Percentiles rank a stretch among this genome's conserved stretches.
Evolutionary conservation across 37 sponge, comb jelly and placozoan species (phyloP).

Genomic region (Oopsacas minuta): DNA sequence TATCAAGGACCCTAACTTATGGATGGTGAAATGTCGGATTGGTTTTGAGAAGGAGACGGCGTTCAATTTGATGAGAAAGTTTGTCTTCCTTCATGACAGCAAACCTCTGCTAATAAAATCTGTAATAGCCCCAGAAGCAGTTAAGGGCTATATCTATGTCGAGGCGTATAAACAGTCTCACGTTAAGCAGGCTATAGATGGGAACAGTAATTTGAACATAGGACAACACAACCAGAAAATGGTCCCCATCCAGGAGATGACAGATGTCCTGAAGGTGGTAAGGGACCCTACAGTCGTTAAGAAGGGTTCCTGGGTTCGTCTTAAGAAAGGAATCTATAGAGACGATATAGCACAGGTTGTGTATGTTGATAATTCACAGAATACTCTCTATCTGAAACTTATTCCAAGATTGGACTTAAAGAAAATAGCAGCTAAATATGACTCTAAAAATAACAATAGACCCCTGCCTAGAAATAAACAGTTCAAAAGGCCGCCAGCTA

Average conservation of each 20-base stretch:
- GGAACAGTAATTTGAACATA: slow-evolving; percentile 68
- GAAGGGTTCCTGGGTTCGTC: slow-evolving; percentile 79
- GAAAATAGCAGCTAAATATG: neutral
- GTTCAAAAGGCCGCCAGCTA: slow-evolving; percentile 52
- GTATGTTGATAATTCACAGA: slow-evolving; percentile 65
- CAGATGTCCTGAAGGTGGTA: slow-evolving; percentile 89
- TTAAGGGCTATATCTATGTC: slow-evolving; percentile 92
- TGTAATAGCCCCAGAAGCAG: slow-evolving; percentile 71
- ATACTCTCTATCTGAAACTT: slow-evolving; percentile 62
- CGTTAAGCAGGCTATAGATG: slow-evolving; percentile 93
- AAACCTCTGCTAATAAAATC: slow-evolving; percentile 94
- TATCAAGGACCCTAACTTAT: slow-evolving; percentile 82
- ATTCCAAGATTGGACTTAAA: slow-evolving; percentile 79
- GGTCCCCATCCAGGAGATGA: slow-evolving; percentile 97
- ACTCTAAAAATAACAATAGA: neutral
- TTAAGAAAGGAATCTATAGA: slow-evolving; percentile 76
- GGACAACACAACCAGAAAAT: slow-evolving; percentile 91
- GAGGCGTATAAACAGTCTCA: slow-evolving; percentile 94
- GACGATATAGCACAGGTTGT: slow-evolving; percentile 94
- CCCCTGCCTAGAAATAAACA: neutral
- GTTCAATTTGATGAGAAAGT: slow-evolving; percentile 81
- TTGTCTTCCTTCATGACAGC: slow-evolving; percentile 46
- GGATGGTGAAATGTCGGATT: slow-evolving; percentile 83
- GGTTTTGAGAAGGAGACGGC: slow-evolving; percentile 90
- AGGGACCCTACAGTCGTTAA: slow-evolving; percentile 57